phyloP scores from a whole-genome alignment of 1,140 invertebrate genomes.

The Drosophila kurseongensis region DNA sequence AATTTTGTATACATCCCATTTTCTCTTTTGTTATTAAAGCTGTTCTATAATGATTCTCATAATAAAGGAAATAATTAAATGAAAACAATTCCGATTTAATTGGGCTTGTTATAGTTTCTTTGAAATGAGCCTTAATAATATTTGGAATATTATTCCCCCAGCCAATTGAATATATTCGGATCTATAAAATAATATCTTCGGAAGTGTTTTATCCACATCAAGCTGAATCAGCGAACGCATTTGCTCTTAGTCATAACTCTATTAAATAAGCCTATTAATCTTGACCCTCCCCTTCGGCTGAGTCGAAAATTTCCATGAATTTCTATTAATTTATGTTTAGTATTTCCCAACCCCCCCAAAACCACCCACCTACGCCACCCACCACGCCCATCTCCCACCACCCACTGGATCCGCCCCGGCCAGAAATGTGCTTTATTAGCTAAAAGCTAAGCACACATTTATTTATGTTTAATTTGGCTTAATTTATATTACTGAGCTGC shows the following conservation, averaged over 20 bases:
- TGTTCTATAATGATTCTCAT: background rate
- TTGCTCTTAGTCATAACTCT: conserved; percentile 63
- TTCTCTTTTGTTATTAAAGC: background rate
- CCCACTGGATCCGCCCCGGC: conserved; percentile 8
- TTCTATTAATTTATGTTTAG: conserved; percentile 71
- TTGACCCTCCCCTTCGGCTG: conserved; percentile 23
- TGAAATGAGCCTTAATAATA: conserved; percentile 11
- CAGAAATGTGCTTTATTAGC: conserved; percentile 53
- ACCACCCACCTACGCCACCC: background rate
- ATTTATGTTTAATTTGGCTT: conserved; percentile 69
- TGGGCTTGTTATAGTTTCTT: background rate
- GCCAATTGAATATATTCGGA: conserved; percentile 14
- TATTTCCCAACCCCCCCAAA: conserved; percentile 15
- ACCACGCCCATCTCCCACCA: background rate
- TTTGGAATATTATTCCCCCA: conserved; percentile 2
- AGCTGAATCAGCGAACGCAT: conserved; percentile 15
- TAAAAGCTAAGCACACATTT: conserved; percentile 71
- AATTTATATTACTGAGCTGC: conserved; percentile 68
- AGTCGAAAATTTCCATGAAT: conserved; percentile 57
- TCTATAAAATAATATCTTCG: conserved; percentile 13
- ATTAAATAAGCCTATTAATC: conserved; percentile 67
- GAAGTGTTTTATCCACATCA: conserved; percentile 26
- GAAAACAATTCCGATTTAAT: background rate
- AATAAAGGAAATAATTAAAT: conserved; percentile 2
- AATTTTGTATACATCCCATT: background rate